Base-by-base conservation (phyloP, 2,888 invertebrate genomes). In the Tanaodytes sp. region DNA sequence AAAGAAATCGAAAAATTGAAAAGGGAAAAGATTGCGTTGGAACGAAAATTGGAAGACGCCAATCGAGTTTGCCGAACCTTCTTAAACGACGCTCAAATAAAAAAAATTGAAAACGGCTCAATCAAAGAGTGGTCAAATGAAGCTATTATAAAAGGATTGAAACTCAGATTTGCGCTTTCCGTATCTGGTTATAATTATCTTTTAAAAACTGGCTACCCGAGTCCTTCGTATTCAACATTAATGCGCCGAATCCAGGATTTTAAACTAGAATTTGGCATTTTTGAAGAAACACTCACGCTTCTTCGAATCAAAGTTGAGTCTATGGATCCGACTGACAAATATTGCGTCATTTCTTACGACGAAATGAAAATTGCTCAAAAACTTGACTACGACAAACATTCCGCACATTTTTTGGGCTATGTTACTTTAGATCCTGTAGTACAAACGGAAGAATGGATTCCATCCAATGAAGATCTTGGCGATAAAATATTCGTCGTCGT, bases 161-260 rank as follows among this genome's bases (percentile, higher is more conserved):
- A 57, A 39, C 37, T 64, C 9, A 57, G 64, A 16, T 57, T 64
- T 37, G 51, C 57, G 2, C 43, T 64, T 14, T 6, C 19, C 3
- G 19, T 51, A 11, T 14, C 33, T 9, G 57, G 51, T 20, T 64
- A 64, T 16, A 19, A 58, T 27, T 57, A 27, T 39, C 16, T 64
- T 6, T 15, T 42, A 1, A 37, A 40, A 30, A 59, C 46, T 12
- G 42, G 46, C 1, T 54, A 66, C 33, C 59, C 54, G 12, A 39
- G 16, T 20, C 59, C 66, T 12, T 52, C 59, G 1, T 66, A 54
- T 37, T 39, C 31, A 8, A 59, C 66, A 1, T 36, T 59, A 49
- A 65, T 65, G 58, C 36, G 65, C n/a, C 36, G 48, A 27, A 58
- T 65, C 31, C 65, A 65, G 52, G 51, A 58, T 19, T 65, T 52